Evolutionary conservation across 2,113 vertebrate species (phyloP).

Genomic region (Coregonus clupeaformis): DNA sequence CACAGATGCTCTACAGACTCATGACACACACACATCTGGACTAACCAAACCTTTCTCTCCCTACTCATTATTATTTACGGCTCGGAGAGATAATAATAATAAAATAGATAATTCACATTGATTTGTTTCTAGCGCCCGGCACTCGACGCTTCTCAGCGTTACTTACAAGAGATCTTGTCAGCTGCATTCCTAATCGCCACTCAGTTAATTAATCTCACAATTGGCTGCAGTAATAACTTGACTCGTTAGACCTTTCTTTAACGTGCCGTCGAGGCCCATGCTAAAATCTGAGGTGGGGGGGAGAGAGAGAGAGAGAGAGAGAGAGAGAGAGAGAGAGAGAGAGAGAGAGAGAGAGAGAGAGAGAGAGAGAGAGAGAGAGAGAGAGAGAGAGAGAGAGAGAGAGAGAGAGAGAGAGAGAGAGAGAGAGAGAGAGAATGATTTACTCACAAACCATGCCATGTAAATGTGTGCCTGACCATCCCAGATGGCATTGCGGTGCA

Average conservation of each 20-base stretch:
- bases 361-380: not conserved
- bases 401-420: too few species aligned
- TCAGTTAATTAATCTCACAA: slow-evolving; percentile 77
- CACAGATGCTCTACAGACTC: not conserved
- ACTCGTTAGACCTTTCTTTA: slow-evolving; percentile 68
- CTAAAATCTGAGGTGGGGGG: too few species aligned
- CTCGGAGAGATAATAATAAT: slow-evolving; percentile 6
- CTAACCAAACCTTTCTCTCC: too few species aligned
- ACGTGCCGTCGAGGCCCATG: slow-evolving; percentile 21
- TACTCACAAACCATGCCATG: slow-evolving; percentile 27
- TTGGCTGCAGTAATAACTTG: slow-evolving; percentile 71
- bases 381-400: too few species aligned
- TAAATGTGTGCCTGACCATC: slow-evolving; percentile 27
- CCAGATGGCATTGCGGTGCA: not conserved
- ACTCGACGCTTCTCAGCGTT: not conserved
- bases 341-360: not conserved
- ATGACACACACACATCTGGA: not conserved
- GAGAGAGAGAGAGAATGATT: not conserved
- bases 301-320: too few species aligned
- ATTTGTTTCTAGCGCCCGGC: slow-evolving; percentile 4
- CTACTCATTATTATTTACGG: slow-evolving; percentile 48
- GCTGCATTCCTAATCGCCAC: slow-evolving; percentile 62
- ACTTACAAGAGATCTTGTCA: slow-evolving; percentile 36
- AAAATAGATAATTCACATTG: not conserved
- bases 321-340: too few species aligned